phyloP scores from a whole-genome alignment of 2,888 invertebrate species.

The Stenodema calcarata region DNA sequence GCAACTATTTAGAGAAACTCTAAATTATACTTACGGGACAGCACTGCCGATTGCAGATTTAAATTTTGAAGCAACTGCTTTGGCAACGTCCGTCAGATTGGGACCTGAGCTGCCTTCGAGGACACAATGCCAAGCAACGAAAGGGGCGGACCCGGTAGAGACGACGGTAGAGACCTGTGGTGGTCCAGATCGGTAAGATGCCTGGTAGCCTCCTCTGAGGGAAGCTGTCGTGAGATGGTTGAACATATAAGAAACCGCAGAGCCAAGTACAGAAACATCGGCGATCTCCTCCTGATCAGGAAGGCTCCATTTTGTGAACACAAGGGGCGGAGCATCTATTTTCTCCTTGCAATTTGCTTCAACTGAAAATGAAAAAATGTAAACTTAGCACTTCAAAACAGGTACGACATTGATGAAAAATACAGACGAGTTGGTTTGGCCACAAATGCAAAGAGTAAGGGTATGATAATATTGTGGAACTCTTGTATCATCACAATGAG shows the following conservation, averaged over 20 bases:
- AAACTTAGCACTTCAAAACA: background rate
- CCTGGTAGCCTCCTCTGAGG: slow-evolving; percentile 41
- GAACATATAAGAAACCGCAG: slow-evolving; percentile 58
- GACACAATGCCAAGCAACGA: slow-evolving; percentile 86
- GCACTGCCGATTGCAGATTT: slow-evolving; percentile 69
- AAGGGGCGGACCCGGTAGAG: slow-evolving; percentile 77
- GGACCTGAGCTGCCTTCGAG: slow-evolving; percentile 85
- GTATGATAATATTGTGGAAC: no score
- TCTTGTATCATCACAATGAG: no score
- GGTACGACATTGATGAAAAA: no score
- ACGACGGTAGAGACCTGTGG: slow-evolving; percentile 58
- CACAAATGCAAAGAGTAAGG: no score
- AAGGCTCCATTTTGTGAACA: slow-evolving; percentile 88
- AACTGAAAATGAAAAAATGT: slow-evolving; percentile 63
- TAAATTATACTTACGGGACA: slow-evolving; percentile 70
- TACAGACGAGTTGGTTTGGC: no score
- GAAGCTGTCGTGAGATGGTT: slow-evolving; percentile 75
- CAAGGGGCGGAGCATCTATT: slow-evolving; percentile 68
- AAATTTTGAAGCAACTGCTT: slow-evolving; percentile 87
- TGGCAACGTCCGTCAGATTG: slow-evolving; percentile 87
- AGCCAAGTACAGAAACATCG: slow-evolving; percentile 80
- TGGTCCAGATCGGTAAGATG: slow-evolving; percentile 51
- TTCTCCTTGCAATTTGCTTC: slow-evolving; percentile 73
- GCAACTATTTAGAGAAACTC: slow-evolving; percentile 21
- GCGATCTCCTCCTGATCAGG: slow-evolving; percentile 74